phyloP scores from a whole-genome alignment of 2,113 vertebrate species.

The Psephotus haematonotus region DNA sequence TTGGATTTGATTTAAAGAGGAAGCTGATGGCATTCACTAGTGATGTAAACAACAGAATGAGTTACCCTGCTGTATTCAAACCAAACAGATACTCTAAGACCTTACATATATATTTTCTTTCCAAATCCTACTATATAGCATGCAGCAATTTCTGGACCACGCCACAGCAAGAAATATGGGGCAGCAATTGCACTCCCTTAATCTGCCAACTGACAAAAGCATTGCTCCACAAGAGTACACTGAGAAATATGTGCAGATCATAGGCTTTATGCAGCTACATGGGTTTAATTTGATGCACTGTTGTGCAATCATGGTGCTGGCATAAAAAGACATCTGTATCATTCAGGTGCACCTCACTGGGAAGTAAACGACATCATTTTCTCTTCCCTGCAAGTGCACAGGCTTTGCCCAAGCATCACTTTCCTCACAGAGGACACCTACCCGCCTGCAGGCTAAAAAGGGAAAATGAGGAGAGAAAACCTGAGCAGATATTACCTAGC shows the following conservation, averaged over 20 bases:
- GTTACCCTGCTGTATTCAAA: background rate
- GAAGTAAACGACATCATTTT: background rate
- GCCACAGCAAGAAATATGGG: background rate
- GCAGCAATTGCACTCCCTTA: background rate
- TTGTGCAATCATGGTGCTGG: background rate
- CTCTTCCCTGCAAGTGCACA: background rate
- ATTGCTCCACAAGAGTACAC: rapidly evolving
- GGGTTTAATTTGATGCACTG: background rate
- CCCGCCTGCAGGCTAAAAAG: background rate
- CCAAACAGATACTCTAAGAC: background rate
- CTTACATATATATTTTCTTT: background rate
- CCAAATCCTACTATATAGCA: background rate
- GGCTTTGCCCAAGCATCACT: background rate
- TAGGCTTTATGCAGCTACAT: background rate
- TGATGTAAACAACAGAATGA: background rate
- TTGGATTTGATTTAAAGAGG: background rate
- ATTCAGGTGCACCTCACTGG: background rate
- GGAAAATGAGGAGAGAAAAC: background rate
- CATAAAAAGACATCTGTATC: background rate
- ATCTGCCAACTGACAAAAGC: background rate
- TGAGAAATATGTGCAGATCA: background rate
- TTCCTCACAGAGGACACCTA: background rate
- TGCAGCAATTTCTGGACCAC: background rate
- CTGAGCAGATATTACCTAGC: rapidly evolving
- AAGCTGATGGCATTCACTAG: background rate